A percentile compares a stretch with the other conserved stretches of the same genome.
These are phyloP conservation scores for Palythoa grandiflora DNA, from an alignment of 92 coral and sea anemone species.

Conservation along the genomic window DNA sequence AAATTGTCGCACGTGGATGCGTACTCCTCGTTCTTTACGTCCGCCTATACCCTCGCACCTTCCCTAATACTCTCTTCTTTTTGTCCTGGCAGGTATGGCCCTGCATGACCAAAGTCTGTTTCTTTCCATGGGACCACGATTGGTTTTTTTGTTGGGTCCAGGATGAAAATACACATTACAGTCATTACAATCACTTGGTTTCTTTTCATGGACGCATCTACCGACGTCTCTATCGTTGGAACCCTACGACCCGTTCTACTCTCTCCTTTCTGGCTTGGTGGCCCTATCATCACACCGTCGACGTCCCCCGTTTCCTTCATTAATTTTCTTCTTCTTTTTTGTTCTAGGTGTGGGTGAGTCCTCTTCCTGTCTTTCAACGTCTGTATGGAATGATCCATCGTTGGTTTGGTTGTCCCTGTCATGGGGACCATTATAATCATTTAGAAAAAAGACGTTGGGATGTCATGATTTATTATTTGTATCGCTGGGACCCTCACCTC, in stretches of 20 bases:
- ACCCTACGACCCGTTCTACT: conserved; percentile 22
- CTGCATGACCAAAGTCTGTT: conserved; percentile 22
- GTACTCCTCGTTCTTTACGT: no score
- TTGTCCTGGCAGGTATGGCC: neutral
- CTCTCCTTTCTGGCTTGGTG: conserved; percentile 11
- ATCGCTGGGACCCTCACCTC: conserved; percentile 21
- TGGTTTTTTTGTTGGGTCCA: conserved; percentile 37
- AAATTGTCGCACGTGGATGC: no score
- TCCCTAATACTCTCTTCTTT: no score
- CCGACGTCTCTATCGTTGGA: conserved; percentile 43
- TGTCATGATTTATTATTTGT: conserved; percentile 12
- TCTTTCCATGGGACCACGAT: conserved; percentile 23
- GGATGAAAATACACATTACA: conserved; percentile 34
- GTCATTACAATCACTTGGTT: conserved; percentile 37
- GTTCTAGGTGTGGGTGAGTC: neutral
- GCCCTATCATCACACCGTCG: conserved; percentile 22
- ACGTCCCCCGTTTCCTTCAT: conserved; percentile 24
- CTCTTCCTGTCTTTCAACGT: neutral
- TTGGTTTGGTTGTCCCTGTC: conserved; percentile 4
- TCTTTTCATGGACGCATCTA: conserved; percentile 9
- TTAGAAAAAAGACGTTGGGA: neutral
- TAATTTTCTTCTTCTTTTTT: conserved; percentile 24
- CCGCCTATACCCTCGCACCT: no score
- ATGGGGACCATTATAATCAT: conserved; percentile 15
- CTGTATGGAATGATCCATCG: conserved; percentile 26